phyloP scores from a whole-genome alignment of 2,113 vertebrate genomes.

The Albula goreensis region DNA sequence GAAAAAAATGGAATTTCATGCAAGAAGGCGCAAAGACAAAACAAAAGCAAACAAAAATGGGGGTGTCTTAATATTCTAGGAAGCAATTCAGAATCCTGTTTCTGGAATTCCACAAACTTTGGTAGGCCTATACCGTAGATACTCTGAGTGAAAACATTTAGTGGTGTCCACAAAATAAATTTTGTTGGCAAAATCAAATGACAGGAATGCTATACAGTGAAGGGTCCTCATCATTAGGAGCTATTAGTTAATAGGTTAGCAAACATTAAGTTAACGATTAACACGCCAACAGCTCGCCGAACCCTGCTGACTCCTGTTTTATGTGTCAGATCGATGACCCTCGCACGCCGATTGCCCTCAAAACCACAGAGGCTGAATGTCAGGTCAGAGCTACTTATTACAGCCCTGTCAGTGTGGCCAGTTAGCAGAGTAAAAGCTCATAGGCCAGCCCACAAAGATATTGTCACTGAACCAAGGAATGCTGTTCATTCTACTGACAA shows the following conservation, averaged over 20 bases:
- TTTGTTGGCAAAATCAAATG: background rate
- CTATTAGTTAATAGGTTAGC: background rate
- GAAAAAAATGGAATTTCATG: background rate
- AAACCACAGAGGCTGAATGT: background rate
- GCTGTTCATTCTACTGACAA: background rate
- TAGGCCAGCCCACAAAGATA: background rate
- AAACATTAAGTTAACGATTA: constrained; percentile 7
- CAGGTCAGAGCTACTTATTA: background rate
- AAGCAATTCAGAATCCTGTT: too few relatives aligned
- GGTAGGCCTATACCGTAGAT: too few relatives aligned
- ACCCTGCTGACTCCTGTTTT: background rate
- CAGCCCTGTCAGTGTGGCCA: background rate
- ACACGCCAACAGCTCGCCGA: background rate
- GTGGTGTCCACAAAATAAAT: background rate
- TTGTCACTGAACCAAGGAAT: background rate
- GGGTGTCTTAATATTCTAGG: too few relatives aligned
- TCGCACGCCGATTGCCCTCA: background rate
- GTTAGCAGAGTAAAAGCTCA: background rate
- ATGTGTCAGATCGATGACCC: background rate
- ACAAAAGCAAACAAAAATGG: too few relatives aligned
- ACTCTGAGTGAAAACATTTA: background rate
- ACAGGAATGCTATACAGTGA: background rate
- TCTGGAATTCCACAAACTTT: too few relatives aligned
- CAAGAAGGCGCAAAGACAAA: too few relatives aligned
- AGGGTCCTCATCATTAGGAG: background rate